Evolutionary conservation across 2,888 invertebrate species (phyloP).

Genomic region (Agrotis ipsilon): DNA sequence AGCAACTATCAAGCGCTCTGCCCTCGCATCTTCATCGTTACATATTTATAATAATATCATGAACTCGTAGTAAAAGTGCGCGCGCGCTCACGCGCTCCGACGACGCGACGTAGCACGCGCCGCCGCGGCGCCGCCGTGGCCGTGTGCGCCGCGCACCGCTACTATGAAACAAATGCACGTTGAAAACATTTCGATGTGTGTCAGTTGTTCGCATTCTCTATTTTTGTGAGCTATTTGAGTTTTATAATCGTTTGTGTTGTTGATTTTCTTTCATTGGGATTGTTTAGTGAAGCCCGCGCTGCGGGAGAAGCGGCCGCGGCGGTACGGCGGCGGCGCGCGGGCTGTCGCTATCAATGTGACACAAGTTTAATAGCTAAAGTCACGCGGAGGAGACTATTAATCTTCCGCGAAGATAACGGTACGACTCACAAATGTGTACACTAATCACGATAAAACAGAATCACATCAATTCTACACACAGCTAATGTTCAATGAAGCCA

Average conservation of each 20-base stretch:
- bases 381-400: conserved; percentile 72
- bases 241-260: conserved; percentile 75
- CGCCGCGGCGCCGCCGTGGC: conserved; percentile 24
- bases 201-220: conserved; percentile 82
- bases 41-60: conserved; percentile 32
- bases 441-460: conserved; percentile 59
- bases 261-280: conserved; percentile 65
- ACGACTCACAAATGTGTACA: conserved; percentile 55
- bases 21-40: conserved; percentile 46
- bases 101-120: conserved; percentile 25
- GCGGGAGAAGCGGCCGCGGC: background rate
- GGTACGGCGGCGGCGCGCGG: background rate
- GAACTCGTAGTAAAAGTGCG: conserved; percentile 50
- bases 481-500: conserved; percentile 48
- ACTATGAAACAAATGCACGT: conserved; percentile 74
- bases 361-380: conserved; percentile 71
- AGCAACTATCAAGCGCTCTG: background rate
- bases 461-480: conserved; percentile 52
- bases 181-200: conserved; percentile 76
- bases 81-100: background rate
- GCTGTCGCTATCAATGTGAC: conserved; percentile 65
- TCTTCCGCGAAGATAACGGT: conserved; percentile 71
- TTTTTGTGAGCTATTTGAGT: conserved; percentile 80
- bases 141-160: conserved; percentile 39
- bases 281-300: conserved; percentile 47